Conservation (phyloP, 2,797 vertebrate genomes). For the Tokudaia muenninki region DNA sequence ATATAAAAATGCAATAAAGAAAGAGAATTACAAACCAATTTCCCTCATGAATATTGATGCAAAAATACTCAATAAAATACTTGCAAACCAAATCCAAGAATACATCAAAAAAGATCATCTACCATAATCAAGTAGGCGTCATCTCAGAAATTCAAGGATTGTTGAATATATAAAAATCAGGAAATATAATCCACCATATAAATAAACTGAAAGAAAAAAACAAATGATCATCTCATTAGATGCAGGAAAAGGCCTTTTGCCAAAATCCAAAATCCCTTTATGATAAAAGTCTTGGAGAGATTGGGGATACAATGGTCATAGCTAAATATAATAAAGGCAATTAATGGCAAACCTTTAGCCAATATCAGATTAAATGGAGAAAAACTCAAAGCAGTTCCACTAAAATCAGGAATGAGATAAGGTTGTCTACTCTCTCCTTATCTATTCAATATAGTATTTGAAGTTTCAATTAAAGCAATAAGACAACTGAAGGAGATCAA, state of each 20-base stretch:
- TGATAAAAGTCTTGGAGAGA: neutral
- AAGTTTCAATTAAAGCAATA: neutral
- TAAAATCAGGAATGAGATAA: neutral
- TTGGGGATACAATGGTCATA: neutral
- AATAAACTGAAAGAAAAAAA: neutral
- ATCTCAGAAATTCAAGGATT: neutral
- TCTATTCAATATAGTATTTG: neutral
- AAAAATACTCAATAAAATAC: neutral
- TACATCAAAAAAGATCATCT: neutral
- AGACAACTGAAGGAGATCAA: neutral
- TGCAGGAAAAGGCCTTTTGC: neutral
- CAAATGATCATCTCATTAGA: neutral
- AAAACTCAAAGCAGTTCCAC: neutral
- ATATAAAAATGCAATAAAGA: neutral
- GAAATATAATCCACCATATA: neutral
- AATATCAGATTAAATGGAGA: neutral
- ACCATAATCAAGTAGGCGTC: neutral
- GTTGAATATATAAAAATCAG: neutral
- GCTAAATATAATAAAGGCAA: neutral
- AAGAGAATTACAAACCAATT: neutral
- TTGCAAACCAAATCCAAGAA: neutral
- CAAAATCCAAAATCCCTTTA: neutral
- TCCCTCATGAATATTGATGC: neutral
- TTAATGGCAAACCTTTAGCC: neutral
- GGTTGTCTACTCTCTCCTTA: neutral